A percentile compares a stretch with the other conserved stretches of the same genome.
Evolutionary conservation across 2,797 vertebrate species (phyloP).

Genomic region (Phyllotis vaccarum): DNA sequence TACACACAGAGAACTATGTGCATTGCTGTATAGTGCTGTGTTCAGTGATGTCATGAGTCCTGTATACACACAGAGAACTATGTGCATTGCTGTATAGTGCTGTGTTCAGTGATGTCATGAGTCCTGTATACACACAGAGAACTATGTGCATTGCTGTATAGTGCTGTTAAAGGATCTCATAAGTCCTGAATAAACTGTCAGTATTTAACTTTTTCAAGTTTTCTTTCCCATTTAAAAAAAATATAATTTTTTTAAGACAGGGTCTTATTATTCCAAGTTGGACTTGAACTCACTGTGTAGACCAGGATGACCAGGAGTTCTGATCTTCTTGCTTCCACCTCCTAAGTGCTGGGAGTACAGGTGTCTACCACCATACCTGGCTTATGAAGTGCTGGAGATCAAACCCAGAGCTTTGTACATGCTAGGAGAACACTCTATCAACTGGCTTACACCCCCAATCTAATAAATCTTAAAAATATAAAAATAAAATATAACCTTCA

Average conservation of each 20-base stretch:
- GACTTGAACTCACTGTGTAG: neutral
- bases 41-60: too few relatives aligned
- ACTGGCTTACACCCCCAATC: neutral
- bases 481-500: too few relatives aligned
- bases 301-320: neutral
- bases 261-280: neutral
- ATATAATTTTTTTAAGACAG: neutral
- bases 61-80: too few relatives aligned
- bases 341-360: neutral
- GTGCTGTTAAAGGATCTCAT: too few relatives aligned
- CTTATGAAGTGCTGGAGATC: too few relatives aligned
- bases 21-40: too few relatives aligned
- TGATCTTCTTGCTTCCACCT: neutral
- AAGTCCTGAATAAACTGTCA: slow-evolving; percentile 22
- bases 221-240: neutral
- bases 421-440: neutral
- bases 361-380: neutral
- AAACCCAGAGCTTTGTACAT: neutral
- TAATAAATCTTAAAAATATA: neutral
- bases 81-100: too few relatives aligned
- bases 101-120: too few relatives aligned
- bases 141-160: too few relatives aligned
- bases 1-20: too few relatives aligned
- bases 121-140: too few relatives aligned
- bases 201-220: slow-evolving; percentile 40